A percentile compares a stretch with the other conserved stretches of the same genome.
Evolutionary conservation across 2,888 invertebrate genomes (phyloP).

Genomic region (Parnassius smintheus): DNA sequence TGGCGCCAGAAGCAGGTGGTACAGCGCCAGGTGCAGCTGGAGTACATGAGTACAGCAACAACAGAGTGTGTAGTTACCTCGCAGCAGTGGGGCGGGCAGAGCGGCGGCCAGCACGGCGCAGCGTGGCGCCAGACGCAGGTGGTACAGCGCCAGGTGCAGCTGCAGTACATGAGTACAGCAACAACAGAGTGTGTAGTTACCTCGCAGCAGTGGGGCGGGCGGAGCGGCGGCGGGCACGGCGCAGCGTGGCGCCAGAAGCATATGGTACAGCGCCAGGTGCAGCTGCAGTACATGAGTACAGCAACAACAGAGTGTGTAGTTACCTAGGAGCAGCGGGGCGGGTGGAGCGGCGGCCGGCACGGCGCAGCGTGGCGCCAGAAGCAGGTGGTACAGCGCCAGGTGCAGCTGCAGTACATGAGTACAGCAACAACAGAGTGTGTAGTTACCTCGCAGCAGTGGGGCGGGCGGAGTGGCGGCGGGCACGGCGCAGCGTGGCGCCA

Average conservation of each 20-base stretch:
- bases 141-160: constrained; percentile 82
- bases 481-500: too few relatives aligned
- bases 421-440: background rate
- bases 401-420: too few relatives aligned
- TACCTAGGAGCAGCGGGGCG: too few relatives aligned
- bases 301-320: too few relatives aligned
- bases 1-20: constrained; percentile 86
- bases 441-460: background rate
- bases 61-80: too few relatives aligned
- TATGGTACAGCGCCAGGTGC: constrained; percentile 88
- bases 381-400: too few relatives aligned
- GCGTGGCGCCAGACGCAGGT: constrained; percentile 85
- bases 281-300: too few relatives aligned
- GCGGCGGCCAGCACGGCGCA: constrained; percentile 83
- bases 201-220: background rate
- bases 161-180: too few relatives aligned
- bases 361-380: too few relatives aligned
- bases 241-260: constrained; percentile 85
- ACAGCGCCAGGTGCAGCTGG: constrained; percentile 85
- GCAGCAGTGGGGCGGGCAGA: background rate
- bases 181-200: background rate
- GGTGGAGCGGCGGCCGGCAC: too few relatives aligned
- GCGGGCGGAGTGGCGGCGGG: too few relatives aligned
- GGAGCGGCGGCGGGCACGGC: constrained; percentile 77
- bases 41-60: too few relatives aligned